Percentiles rank a stretch among this genome's conserved stretches.
phyloP scores from a whole-genome alignment of 2,113 vertebrate genomes.

The Salvelinus alpinus region DNA sequence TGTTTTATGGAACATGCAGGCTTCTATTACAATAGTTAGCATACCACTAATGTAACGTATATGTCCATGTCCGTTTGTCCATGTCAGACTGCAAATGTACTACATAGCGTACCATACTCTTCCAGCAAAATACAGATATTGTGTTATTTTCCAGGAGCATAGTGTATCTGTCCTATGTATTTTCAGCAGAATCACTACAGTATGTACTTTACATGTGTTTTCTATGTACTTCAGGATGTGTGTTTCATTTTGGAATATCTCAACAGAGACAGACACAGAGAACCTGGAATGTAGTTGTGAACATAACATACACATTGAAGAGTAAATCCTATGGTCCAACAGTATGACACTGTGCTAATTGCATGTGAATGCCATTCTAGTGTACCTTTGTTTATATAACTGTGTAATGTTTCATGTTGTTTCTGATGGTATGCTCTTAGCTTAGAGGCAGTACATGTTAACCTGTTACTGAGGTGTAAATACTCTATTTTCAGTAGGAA shows the following conservation, averaged over 20 bases:
- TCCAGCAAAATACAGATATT: conserved; percentile 36
- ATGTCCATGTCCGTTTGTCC: too few relatives aligned
- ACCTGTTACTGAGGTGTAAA: conserved; percentile 80
- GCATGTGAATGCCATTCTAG: conserved; percentile 86
- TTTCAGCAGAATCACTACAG: conserved; percentile 36
- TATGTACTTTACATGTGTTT: conserved; percentile 14
- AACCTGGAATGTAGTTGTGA: conserved; percentile 74
- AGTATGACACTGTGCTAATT: conserved; percentile 66
- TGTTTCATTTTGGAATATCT: background rate
- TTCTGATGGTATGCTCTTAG: conserved; percentile 77
- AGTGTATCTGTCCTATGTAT: conserved; percentile 23
- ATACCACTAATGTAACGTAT: conserved; percentile 24
- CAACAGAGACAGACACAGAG: conserved; percentile 33
- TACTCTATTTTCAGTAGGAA: conserved; percentile 47
- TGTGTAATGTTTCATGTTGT: conserved; percentile 82
- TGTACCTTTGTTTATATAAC: conserved; percentile 78
- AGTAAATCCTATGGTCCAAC: conserved; percentile 39
- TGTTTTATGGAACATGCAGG: background rate
- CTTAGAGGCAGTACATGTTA: conserved; percentile 68
- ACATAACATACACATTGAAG: conserved; percentile 64
- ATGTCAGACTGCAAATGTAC: conserved; percentile 2
- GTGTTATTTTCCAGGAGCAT: conserved; percentile 14
- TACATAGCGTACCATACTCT: conserved; percentile 38
- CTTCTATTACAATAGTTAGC: conserved; percentile 27
- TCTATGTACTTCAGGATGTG: conserved; percentile 17